A percentile compares a stretch with the other conserved stretches of the same genome.
Conservation (phyloP, 2,888 invertebrate genomes). For the Aphelenchoides bicaudatus region DNA sequence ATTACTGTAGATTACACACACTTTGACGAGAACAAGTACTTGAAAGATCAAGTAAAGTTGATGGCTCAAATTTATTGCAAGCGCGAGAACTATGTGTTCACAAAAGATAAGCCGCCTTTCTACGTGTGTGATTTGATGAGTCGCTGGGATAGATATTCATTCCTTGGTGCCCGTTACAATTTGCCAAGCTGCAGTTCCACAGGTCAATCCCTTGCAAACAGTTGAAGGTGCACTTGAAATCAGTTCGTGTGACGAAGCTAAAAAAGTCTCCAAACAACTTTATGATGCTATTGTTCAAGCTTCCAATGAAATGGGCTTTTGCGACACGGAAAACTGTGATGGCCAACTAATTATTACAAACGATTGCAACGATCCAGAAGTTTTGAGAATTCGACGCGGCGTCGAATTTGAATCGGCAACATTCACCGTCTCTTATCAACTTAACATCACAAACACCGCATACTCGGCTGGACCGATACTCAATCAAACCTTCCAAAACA, state of each 20-base stretch:
- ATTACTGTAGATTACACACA: neutral
- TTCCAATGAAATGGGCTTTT: conserved; percentile 24
- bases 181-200: conserved; percentile 29
- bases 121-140: conserved; percentile 36
- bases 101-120: conserved; percentile 23
- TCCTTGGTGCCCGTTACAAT: conserved; percentile 14
- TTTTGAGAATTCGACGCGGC: no score
- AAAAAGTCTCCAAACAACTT: neutral
- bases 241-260: conserved; percentile 4
- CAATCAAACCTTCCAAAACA: neutral
- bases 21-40: neutral
- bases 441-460: neutral
- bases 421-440: neutral
- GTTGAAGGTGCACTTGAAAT: conserved; percentile 21
- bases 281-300: conserved; percentile 14
- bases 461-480: neutral
- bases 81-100: conserved; percentile 11
- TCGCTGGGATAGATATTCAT: conserved; percentile 30
- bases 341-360: conserved; percentile 10
- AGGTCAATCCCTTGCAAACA: conserved; percentile 15
- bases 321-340: conserved; percentile 17
- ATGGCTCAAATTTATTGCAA: neutral
- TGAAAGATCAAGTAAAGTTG: neutral
- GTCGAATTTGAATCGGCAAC: no score
- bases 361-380: conserved; percentile 7